Conservation (phyloP, 2,113 vertebrate species). For the Mionectes macconnelli region DNA sequence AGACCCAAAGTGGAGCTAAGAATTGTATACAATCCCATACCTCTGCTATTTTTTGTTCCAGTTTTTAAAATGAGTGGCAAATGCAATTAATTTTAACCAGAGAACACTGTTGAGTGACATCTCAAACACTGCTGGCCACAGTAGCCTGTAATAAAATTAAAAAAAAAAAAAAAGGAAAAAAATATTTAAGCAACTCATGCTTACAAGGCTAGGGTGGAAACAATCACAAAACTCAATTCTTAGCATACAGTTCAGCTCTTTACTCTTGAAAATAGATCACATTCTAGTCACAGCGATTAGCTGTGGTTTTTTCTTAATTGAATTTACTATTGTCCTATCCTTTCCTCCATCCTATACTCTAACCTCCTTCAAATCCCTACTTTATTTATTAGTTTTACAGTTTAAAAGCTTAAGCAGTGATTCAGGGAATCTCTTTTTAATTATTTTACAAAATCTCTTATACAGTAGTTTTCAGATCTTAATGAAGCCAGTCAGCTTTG, state of each 20-base stretch:
- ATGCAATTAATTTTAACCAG: neutral
- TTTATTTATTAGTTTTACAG: neutral
- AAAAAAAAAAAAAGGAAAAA: neutral
- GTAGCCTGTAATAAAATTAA: neutral
- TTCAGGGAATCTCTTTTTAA: neutral
- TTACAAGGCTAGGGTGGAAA: neutral
- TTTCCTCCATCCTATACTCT: neutral
- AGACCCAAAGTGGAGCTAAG: neutral
- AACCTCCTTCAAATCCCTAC: neutral
- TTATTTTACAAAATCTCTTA: neutral
- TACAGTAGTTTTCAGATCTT: neutral
- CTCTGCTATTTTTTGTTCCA: neutral
- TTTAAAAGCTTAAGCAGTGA: neutral
- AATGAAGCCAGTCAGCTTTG: neutral
- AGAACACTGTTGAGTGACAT: neutral
- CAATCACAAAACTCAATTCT: neutral
- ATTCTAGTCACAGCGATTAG: neutral
- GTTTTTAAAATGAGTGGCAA: neutral
- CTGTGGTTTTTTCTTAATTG: neutral
- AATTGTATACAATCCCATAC: neutral
- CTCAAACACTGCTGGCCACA: neutral
- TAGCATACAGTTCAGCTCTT: neutral
- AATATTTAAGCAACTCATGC: neutral
- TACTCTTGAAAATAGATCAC: neutral
- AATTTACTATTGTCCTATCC: neutral